Percentiles rank a stretch among this genome's conserved stretches.
These are phyloP conservation scores for Rhabdophis nuchalis DNA, from an alignment of 2,797 vertebrate species.

Conservation along the genomic window DNA sequence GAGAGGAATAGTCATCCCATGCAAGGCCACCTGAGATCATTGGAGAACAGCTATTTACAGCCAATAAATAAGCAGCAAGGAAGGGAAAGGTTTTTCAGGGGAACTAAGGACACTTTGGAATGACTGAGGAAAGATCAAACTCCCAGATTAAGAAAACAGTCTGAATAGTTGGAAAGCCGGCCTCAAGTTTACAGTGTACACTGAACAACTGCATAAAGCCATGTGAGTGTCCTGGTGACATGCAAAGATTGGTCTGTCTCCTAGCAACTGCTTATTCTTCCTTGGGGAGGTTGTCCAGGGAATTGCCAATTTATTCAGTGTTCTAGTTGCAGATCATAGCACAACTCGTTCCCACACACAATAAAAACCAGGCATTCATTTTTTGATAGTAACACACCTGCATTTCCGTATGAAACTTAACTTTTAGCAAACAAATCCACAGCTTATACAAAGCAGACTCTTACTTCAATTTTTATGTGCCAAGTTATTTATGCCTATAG, in stretches of 20 bases:
- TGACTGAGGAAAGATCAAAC: not conserved
- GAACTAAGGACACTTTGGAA: not conserved
- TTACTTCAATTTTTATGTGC: not conserved
- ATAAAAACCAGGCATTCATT: not conserved
- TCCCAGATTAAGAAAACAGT: not conserved
- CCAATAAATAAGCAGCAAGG: not conserved
- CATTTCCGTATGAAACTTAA: not conserved
- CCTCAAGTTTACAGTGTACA: not conserved
- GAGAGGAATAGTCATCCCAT: not conserved
- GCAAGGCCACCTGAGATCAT: not conserved
- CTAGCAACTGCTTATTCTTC: not conserved
- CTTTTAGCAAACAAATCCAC: not conserved
- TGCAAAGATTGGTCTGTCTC: not conserved
- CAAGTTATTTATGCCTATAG: not conserved
- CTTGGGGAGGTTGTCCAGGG: not conserved
- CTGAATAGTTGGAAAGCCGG: not conserved
- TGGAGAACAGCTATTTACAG: not conserved
- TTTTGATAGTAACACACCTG: not conserved
- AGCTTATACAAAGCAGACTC: too few relatives aligned
- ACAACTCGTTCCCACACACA: not conserved
- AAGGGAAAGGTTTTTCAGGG: not conserved
- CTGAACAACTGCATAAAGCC: not conserved
- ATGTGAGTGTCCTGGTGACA: not conserved
- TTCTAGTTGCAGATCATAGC: not conserved
- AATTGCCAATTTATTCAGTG: not conserved